These are phyloP conservation scores for Pseudomyrmex flavicornis DNA, from an alignment of 1,140 invertebrate genomes.

Conservation along the genomic window DNA sequence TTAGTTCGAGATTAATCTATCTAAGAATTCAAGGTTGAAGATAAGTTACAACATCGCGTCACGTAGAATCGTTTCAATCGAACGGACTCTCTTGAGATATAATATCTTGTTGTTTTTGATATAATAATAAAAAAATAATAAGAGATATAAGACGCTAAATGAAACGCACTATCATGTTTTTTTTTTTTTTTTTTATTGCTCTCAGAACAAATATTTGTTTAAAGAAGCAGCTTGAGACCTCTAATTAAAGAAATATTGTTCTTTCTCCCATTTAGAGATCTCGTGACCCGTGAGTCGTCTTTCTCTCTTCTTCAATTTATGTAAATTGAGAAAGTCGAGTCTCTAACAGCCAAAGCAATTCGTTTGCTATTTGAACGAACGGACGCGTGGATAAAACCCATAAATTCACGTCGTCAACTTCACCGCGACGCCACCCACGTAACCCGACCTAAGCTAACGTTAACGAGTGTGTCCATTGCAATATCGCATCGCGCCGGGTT, in stretches of 20 bases:
- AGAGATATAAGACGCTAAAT: background rate
- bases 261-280: too few species aligned
- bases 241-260: too few species aligned
- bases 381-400: slow-evolving; percentile 3
- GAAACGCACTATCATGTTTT: background rate
- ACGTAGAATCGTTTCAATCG: slow-evolving; percentile 34
- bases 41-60: slow-evolving; percentile 43
- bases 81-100: background rate
- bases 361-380: slow-evolving; percentile 2
- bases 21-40: slow-evolving; percentile 53
- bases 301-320: background rate
- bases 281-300: background rate
- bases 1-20: slow-evolving; percentile 35
- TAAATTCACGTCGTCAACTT: slow-evolving; percentile 48
- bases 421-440: slow-evolving; percentile 51
- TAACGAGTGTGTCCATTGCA: slow-evolving; percentile 28
- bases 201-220: background rate
- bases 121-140: background rate
- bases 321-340: slow-evolving; percentile 4
- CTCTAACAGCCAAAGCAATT: slow-evolving; percentile 25
- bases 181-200: too few species aligned
- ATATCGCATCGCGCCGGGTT: slow-evolving; percentile 4
- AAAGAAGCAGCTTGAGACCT: background rate
- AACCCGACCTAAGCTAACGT: slow-evolving; percentile 66
- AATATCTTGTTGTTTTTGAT: too few species aligned